Base-by-base conservation (phyloP, 2,888 invertebrate genomes). In the Unio delphinus region DNA sequence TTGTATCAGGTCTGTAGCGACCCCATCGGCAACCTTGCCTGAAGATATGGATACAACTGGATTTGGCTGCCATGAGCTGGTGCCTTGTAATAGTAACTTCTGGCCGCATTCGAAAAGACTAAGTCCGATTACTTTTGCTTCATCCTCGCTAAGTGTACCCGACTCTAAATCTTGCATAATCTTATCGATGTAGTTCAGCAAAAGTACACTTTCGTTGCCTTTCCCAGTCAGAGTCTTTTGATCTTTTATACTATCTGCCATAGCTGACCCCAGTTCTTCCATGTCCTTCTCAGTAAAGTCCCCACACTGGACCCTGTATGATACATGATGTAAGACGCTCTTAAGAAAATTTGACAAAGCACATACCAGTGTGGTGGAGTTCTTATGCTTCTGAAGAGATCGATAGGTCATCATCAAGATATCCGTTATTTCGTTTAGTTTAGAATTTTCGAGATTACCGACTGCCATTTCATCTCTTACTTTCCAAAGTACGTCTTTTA, bases 81-180 rank as follows among this genome's bases (percentile, higher is more conserved):
- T 34, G 58, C 17, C 3, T 58, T 58, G 17, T 65, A 65, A 45
- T 15, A 75, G 34, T 18, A 81, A 64, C 30, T 64, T 67, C 58
- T 73, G 71, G 18, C 81, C 80, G 57, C 72, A 79, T 45, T 73
- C 61, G 20, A 80, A 74, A 8, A 81, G 63, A 54, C 70, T 69
- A 57, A 65, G 61, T 28, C 79, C 81, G 34, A 80, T 55, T 15
- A 64, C 61, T 45, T 73, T 57, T 15, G 72, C 64, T 55, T 76
- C 74, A 20, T 59, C 59, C 1, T 17, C n/a, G 18, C 23, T 60
- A 18, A 78, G 34, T 4, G 60, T 59, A 26, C 72, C 76, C 1
- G 60, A 70, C 64, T 76, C 74, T 45, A 79, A 57, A 7, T 72
- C 69, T 26, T 71, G 65, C 3, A 78, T 61, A 11, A 77, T 60